A percentile compares a stretch with the other conserved stretches of the same genome.
Conservation (phyloP, 2,797 vertebrate species). For the Sebastes cheni region DNA sequence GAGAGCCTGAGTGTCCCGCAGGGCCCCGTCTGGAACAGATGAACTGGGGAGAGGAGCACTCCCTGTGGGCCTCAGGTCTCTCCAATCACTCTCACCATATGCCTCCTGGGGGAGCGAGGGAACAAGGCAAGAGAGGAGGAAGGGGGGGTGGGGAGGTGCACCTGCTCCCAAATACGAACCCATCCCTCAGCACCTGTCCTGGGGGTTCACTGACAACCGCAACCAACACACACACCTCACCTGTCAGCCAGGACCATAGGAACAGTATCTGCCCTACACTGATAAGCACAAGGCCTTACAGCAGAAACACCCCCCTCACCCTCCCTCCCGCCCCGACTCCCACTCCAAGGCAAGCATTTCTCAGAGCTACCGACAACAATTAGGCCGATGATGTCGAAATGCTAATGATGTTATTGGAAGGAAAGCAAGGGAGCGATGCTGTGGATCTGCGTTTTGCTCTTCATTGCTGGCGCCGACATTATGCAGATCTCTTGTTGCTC, state of each 20-base stretch:
- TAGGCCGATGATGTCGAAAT: constrained; percentile 66
- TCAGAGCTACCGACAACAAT: constrained; percentile 63
- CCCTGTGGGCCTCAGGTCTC: constrained; percentile 65
- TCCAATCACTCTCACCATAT: constrained; percentile 79
- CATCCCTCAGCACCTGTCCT: constrained; percentile 75
- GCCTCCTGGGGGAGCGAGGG: constrained; percentile 70
- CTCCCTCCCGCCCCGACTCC: constrained; percentile 15
- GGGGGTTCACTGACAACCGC: constrained; percentile 57
- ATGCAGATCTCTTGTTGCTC: constrained; percentile 53
- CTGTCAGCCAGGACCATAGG: constrained; percentile 65
- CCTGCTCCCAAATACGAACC: constrained; percentile 72
- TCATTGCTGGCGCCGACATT: constrained; percentile 49
- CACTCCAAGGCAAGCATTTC: constrained; percentile 46
- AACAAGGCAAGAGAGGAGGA: constrained; percentile 49
- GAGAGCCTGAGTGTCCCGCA: constrained; percentile 64
- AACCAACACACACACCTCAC: constrained; percentile 56
- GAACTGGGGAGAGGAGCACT: constrained; percentile 71
- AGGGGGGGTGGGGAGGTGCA: constrained; percentile 51
- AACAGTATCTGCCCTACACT: constrained; percentile 69
- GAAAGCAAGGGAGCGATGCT: constrained; percentile 20
- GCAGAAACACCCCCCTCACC: constrained; percentile 15
- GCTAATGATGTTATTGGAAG: constrained; percentile 64
- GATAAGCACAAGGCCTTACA: constrained; percentile 74
- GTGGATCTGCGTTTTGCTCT: constrained; percentile 36
- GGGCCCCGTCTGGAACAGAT: constrained; percentile 77